A percentile compares a stretch with the other conserved stretches of the same genome.
Conservation (phyloP, 2,797 vertebrate species). For the Hephaestus fuliginosus region DNA sequence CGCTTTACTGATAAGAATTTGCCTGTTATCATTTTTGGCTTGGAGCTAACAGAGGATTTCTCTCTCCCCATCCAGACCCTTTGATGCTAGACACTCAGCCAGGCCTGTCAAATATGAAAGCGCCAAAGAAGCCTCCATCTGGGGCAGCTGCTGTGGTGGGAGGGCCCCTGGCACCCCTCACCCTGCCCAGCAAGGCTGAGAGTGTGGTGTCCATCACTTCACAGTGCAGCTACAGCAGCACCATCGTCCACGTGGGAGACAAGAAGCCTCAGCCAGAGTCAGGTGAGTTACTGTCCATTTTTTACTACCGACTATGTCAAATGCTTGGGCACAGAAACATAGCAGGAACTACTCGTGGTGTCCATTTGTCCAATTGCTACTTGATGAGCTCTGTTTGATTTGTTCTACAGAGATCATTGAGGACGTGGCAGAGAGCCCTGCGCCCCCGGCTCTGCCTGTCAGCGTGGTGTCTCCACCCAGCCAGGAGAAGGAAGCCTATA, state of each 20-base stretch:
- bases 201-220: constrained; percentile 95
- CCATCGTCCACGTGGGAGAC: constrained; percentile 97
- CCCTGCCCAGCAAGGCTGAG: constrained; percentile 92
- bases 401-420: constrained; percentile 89
- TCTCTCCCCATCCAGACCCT: constrained; percentile 58
- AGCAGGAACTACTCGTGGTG: background rate
- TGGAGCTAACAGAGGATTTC: constrained; percentile 27
- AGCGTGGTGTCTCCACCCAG: constrained; percentile 79
- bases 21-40: background rate
- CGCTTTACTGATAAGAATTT: background rate
- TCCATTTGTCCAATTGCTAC: background rate
- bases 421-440: constrained; percentile 86
- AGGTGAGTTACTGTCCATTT: constrained; percentile 79
- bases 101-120: constrained; percentile 80
- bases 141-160: constrained; percentile 74
- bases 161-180: constrained; percentile 84
- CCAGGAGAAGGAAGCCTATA: constrained; percentile 91
- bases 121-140: constrained; percentile 74
- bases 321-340: background rate
- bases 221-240: constrained; percentile 98
- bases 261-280: constrained; percentile 94
- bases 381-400: constrained; percentile 5
- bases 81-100: constrained; percentile 75
- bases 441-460: constrained; percentile 67
- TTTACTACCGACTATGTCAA: background rate